Conservation (phyloP, 2,888 invertebrate species). For the Epinotia brunnichana region DNA sequence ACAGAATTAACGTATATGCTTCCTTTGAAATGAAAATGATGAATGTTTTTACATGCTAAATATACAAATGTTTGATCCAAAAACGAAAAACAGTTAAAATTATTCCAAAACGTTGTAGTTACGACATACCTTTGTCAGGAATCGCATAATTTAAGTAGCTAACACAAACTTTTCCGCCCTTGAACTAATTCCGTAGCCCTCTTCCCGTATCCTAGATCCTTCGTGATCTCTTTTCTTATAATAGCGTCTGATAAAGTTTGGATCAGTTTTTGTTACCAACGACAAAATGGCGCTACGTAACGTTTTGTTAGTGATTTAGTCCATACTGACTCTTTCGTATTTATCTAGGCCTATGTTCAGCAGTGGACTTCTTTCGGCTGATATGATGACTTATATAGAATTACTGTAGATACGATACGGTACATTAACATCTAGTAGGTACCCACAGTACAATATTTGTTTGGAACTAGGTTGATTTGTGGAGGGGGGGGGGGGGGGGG, state of each 20-base stretch:
- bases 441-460: too few relatives aligned
- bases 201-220: constrained; percentile 2
- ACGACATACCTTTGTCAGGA: constrained; percentile 11
- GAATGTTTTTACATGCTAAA: background rate
- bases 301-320: too few relatives aligned
- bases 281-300: too few relatives aligned
- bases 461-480: too few relatives aligned
- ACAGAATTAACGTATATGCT: background rate
- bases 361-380: too few relatives aligned
- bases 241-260: background rate
- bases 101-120: background rate
- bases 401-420: too few relatives aligned
- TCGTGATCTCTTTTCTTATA: constrained; percentile 20
- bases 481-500: too few relatives aligned
- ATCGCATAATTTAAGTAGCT: constrained; percentile 31
- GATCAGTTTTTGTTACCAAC: background rate
- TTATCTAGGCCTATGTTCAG: too few relatives aligned
- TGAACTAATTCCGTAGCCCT: constrained; percentile 30
- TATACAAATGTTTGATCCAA: background rate
- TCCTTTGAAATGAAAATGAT: background rate
- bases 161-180: constrained; percentile 34
- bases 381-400: too few relatives aligned
- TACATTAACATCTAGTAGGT: too few relatives aligned
- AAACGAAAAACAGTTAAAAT: background rate
- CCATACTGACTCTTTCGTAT: too few relatives aligned